Evolutionary conservation across 2,797 vertebrate genomes (phyloP).

Genomic region (Galaxias olidus): DNA sequence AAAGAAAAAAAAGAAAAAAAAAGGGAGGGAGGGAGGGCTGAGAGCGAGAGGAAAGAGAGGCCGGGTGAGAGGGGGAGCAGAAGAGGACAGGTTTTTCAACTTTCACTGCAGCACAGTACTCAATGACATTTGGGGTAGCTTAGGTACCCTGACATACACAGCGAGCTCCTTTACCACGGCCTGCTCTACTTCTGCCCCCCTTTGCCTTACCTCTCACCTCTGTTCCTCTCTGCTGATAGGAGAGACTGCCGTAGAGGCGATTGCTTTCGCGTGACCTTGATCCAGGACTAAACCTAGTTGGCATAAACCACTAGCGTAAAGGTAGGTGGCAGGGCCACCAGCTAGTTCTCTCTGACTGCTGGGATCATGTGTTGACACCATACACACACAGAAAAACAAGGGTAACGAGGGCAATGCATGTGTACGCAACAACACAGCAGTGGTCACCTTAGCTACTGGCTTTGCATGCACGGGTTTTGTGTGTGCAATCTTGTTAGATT

Average conservation of each 20-base stretch:
- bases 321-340: conserved; percentile 54
- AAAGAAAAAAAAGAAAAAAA: too few relatives aligned
- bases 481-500: conserved; percentile 24
- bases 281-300: conserved; percentile 69
- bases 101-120: conserved; percentile 70
- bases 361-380: conserved; percentile 47
- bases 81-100: conserved; percentile 74
- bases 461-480: conserved; percentile 35
- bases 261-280: conserved; percentile 93
- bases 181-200: conserved; percentile 36
- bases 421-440: conserved; percentile 17
- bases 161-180: conserved; percentile 20
- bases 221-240: conserved; percentile 39
- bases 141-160: not conserved
- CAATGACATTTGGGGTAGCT: conserved; percentile 32
- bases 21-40: conserved; percentile 17
- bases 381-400: conserved; percentile 50
- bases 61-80: conserved; percentile 20
- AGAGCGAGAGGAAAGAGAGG: conserved; percentile 31
- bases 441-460: conserved; percentile 58
- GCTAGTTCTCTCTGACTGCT: conserved; percentile 40
- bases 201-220: conserved; percentile 40
- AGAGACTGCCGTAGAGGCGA: conserved; percentile 73
- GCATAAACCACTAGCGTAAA: conserved; percentile 51
- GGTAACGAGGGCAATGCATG: conserved; percentile 48